These are phyloP conservation scores for Drosophila fuyamai DNA, from an alignment of 1,140 invertebrate genomes.

Conservation along the genomic window DNA sequence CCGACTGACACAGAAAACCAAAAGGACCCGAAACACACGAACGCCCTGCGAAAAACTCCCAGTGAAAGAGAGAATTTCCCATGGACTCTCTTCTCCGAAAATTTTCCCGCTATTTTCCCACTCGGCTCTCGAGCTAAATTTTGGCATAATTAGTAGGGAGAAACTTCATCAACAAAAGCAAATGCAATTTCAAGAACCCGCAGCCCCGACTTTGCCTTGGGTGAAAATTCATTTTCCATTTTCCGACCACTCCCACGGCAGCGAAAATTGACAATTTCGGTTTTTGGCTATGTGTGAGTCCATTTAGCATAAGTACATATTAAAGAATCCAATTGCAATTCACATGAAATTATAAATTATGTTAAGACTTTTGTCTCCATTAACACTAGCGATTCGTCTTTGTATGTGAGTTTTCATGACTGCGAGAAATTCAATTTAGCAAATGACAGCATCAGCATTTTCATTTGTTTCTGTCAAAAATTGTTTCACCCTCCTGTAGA, in stretches of 20 bases:
- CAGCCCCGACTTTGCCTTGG: conserved; percentile 14
- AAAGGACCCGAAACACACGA: conserved; percentile 41
- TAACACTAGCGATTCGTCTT: conserved; percentile 7
- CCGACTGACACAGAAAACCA: conserved; percentile 78
- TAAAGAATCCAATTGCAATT: conserved; percentile 64
- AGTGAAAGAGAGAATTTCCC: conserved; percentile 38
- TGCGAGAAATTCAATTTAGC: conserved; percentile 65
- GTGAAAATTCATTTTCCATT: conserved; percentile 31
- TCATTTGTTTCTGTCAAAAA: conserved; percentile 72
- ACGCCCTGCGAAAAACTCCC: conserved; percentile 26
- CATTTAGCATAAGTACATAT: conserved; percentile 47
- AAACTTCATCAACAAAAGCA: conserved; percentile 39
- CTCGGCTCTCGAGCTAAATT: conserved; percentile 24
- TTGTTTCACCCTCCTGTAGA: conserved; percentile 16
- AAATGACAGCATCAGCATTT: conserved; percentile 72
- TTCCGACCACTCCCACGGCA: conserved; percentile 3
- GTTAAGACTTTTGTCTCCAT: conserved; percentile 47
- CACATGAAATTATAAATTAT: conserved; percentile 72
- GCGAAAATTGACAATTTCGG: conserved; percentile 36
- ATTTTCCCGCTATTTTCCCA: conserved; percentile 65
- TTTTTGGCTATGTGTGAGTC: conserved; percentile 38
- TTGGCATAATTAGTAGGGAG: conserved; percentile 33
- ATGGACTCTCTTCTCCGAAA: conserved; percentile 22
- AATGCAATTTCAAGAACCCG: conserved; percentile 47
- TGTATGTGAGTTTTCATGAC: conserved; percentile 18